A percentile compares a stretch with the other conserved stretches of the same genome.
phyloP scores from a whole-genome alignment of 1,140 invertebrate genomes.

The Formica selysi region DNA sequence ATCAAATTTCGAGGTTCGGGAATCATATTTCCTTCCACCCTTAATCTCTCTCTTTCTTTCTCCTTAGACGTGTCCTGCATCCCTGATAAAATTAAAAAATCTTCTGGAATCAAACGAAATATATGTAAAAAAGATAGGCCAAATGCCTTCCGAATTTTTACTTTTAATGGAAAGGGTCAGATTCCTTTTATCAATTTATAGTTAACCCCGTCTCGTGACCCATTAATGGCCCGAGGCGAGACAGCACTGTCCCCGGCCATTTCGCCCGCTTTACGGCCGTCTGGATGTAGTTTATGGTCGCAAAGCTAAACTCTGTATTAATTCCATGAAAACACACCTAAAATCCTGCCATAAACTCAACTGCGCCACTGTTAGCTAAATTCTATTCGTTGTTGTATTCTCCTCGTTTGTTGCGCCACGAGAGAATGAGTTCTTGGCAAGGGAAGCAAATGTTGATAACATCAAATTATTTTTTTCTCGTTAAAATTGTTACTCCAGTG shows the following conservation, averaged over 20 bases:
- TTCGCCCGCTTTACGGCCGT: conserved; percentile 80
- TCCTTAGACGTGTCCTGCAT: neutral
- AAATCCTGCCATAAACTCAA: conserved; percentile 75
- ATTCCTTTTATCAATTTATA: conserved; percentile 81
- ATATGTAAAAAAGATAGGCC: conserved; percentile 37
- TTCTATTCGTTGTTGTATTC: conserved; percentile 64
- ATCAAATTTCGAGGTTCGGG: neutral
- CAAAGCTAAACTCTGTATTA: conserved; percentile 83
- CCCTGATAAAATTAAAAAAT: conserved; percentile 54
- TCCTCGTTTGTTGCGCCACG: conserved; percentile 6
- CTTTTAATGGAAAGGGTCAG: conserved; percentile 74
- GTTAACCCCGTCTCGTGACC: conserved; percentile 79
- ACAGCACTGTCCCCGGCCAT: conserved; percentile 79
- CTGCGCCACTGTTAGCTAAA: conserved; percentile 60
- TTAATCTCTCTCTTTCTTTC: neutral
- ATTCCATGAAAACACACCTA: conserved; percentile 82
- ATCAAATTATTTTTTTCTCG: conserved; percentile 12
- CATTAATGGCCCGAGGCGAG: conserved; percentile 80
- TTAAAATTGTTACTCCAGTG: neutral
- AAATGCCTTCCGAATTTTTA: conserved; percentile 63
- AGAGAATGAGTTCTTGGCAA: neutral
- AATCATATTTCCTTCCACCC: conserved; percentile 43
- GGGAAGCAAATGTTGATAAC: conserved; percentile 37
- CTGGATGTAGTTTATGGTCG: conserved; percentile 82
- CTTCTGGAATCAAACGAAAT: conserved; percentile 12